Conservation (phyloP, 2,113 vertebrate genomes). For the Gasterosteus aculeatus region DNA sequence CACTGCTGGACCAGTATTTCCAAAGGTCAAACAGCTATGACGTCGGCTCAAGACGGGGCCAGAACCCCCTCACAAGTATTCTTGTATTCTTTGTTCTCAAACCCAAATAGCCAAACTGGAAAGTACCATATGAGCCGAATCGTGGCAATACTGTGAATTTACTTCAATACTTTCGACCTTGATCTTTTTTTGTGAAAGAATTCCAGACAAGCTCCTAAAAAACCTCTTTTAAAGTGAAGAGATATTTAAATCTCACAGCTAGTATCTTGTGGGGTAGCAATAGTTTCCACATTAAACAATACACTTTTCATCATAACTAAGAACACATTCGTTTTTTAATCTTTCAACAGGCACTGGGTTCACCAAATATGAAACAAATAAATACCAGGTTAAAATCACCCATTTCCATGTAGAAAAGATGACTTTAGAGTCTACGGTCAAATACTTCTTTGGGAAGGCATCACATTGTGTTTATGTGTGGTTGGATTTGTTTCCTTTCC, state of each 20-base stretch:
- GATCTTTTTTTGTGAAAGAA: not conserved
- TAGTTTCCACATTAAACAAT: constrained; percentile 62
- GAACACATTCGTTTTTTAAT: constrained; percentile 67
- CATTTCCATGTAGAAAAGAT: constrained; percentile 49
- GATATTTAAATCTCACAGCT: constrained; percentile 32
- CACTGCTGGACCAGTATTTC: constrained; percentile 3
- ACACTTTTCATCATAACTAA: constrained; percentile 47
- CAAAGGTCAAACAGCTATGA: constrained; percentile 43
- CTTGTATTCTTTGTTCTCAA: not conserved
- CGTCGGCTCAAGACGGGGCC: constrained; percentile 10
- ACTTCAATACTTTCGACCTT: not conserved
- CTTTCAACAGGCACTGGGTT: constrained; percentile 43
- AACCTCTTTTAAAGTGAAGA: constrained; percentile 13
- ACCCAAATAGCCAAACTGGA: not conserved
- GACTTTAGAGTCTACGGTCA: constrained; percentile 66
- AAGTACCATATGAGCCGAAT: not conserved
- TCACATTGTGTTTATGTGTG: constrained; percentile 49
- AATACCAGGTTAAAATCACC: constrained; percentile 53
- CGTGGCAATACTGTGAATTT: not conserved
- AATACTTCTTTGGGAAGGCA: constrained; percentile 53
- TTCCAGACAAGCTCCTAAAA: not conserved
- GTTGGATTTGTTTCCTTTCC: constrained; percentile 50
- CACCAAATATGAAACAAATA: constrained; percentile 63
- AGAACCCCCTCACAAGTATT: constrained; percentile 4
- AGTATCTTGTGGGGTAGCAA: constrained; percentile 42